Conservation (phyloP, 2,113 vertebrate genomes). For the Miniopterus natalensis region DNA sequence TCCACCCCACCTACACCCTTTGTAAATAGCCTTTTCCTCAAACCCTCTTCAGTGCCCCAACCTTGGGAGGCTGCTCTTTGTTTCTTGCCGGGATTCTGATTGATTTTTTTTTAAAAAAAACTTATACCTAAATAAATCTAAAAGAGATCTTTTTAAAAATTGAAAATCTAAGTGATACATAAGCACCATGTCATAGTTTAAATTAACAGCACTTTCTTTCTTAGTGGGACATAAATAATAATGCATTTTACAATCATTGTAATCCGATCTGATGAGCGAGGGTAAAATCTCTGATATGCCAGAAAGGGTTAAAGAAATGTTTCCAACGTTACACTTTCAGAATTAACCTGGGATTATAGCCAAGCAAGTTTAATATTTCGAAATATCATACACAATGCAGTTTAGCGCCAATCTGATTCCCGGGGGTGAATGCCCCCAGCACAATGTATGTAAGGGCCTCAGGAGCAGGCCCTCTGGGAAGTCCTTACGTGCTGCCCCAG, state of each 20-base stretch:
- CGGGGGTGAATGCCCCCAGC: neutral
- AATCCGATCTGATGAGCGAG: neutral
- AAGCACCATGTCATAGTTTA: neutral
- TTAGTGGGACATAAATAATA: neutral
- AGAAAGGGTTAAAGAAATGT: constrained; percentile 53
- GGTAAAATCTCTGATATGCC: neutral
- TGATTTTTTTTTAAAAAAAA: neutral
- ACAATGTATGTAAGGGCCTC: neutral
- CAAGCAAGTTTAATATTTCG: constrained; percentile 61
- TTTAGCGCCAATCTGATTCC: neutral
- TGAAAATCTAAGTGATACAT: neutral
- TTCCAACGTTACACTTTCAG: constrained; percentile 58
- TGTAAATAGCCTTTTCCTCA: neutral
- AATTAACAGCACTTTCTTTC: neutral
- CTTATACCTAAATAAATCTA: neutral
- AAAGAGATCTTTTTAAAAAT: neutral
- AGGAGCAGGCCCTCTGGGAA: neutral
- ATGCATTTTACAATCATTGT: neutral
- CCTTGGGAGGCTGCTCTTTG: neutral
- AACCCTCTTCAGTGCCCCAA: neutral
- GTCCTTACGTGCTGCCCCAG: neutral
- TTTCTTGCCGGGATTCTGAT: neutral
- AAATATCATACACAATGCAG: constrained; percentile 62
- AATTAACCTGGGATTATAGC: constrained; percentile 47
- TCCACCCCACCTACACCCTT: neutral